Conservation (phyloP, 2,888 invertebrate species). For the Lagria hirta region DNA sequence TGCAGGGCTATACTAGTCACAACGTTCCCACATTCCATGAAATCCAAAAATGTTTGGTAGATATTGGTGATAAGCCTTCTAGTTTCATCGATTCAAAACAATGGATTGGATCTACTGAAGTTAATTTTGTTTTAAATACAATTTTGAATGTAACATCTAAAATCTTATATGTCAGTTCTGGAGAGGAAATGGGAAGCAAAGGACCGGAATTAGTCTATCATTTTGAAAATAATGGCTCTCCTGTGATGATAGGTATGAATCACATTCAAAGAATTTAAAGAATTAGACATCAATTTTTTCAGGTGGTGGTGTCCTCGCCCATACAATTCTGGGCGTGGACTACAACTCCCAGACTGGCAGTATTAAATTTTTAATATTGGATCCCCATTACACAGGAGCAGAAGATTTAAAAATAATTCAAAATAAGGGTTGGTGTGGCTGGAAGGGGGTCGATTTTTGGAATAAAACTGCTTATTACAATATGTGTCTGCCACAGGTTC, state of each 20-base stretch:
- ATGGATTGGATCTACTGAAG: constrained; percentile 99
- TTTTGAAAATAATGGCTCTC: constrained; percentile 90
- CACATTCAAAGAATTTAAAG: not conserved
- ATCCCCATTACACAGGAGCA: constrained; percentile 94
- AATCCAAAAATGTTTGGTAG: constrained; percentile 92
- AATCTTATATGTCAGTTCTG: constrained; percentile 83
- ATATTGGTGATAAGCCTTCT: constrained; percentile 88
- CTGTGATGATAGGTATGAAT: constrained; percentile 93
- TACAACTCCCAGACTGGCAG: constrained; percentile 79
- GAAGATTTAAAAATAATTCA: constrained; percentile 77
- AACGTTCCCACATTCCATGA: constrained; percentile 79
- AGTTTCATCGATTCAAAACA: constrained; percentile 87
- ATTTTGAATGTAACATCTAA: constrained; percentile 74
- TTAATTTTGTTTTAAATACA: constrained; percentile 86
- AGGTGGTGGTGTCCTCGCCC: constrained; percentile 97
- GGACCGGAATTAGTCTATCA: constrained; percentile 85
- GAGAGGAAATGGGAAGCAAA: constrained; percentile 76
- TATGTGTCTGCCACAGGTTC: constrained; percentile 86
- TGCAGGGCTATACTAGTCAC: constrained; percentile 77
- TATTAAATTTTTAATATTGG: constrained; percentile 90
- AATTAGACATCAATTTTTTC: constrained; percentile 27
- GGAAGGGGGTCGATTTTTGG: constrained; percentile 96
- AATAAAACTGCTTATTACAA: constrained; percentile 94
- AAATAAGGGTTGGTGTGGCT: constrained; percentile 94
- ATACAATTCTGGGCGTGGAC: constrained; percentile 95